Evolutionary conservation across 2,888 invertebrate genomes (phyloP).

Genomic region (Drosophila nigritarsus): DNA sequence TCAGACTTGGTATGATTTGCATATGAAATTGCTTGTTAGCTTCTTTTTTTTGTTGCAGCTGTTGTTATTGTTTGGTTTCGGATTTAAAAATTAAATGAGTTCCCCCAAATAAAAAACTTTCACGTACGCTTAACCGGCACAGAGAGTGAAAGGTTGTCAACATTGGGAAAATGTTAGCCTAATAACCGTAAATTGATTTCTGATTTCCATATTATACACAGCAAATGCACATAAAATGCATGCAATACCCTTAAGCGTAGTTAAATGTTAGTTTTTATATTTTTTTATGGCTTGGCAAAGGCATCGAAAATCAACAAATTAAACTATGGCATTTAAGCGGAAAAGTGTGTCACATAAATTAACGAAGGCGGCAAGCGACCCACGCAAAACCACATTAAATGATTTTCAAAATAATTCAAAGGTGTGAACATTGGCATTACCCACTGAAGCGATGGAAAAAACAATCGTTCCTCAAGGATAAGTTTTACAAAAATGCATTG

Average conservation of each 20-base stretch:
- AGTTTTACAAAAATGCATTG: not conserved
- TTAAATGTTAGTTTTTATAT: not conserved
- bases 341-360: conserved; percentile 47
- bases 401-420: conserved; percentile 16
- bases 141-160: conserved; percentile 56
- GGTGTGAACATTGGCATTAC: conserved; percentile 57
- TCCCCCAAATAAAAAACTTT: conserved; percentile 50
- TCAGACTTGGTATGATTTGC: conserved; percentile 66
- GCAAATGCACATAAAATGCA: conserved; percentile 21
- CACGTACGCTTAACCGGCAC: conserved; percentile 25
- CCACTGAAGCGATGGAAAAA: conserved; percentile 16
- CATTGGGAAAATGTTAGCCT: not conserved
- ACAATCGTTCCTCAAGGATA: conserved; percentile 15
- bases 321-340: conserved; percentile 64
- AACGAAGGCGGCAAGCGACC: conserved; percentile 44
- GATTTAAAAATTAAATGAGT: conserved; percentile 37
- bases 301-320: conserved; percentile 18
- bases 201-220: conserved; percentile 10
- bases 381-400: conserved; percentile 38
- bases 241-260: not conserved
- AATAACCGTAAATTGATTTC: conserved; percentile 1
- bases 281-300: not conserved
- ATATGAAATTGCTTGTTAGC: conserved; percentile 74
- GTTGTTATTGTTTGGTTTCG: conserved; percentile 14
- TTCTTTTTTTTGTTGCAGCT: conserved; percentile 18